Evolutionary conservation across 2,888 invertebrate genomes (phyloP).

Genomic region (Cerastoderma edule): DNA sequence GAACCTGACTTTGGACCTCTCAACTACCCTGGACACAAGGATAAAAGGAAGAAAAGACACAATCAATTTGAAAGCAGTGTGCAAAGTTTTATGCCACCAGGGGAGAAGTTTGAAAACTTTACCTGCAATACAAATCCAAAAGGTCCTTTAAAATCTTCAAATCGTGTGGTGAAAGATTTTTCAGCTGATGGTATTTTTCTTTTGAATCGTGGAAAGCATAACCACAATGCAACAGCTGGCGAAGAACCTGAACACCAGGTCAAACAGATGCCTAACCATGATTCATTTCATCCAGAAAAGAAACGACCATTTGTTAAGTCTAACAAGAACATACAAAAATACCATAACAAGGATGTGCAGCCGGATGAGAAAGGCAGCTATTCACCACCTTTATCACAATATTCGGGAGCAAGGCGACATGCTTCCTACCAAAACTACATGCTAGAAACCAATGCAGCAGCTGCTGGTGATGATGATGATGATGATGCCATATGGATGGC

Average conservation of each 20-base stretch:
- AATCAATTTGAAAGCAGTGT: constrained; percentile 16
- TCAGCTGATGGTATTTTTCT: constrained; percentile 16
- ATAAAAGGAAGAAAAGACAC: not conserved
- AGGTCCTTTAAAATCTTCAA: not conserved
- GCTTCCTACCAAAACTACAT: constrained; percentile 51
- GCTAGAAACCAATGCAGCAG: constrained; percentile 42
- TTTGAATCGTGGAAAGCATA: constrained; percentile 2
- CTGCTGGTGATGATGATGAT: constrained; percentile 18
- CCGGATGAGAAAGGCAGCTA: not conserved
- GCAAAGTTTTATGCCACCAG: constrained; percentile 14
- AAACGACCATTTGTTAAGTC: constrained; percentile 40
- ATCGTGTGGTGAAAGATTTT: constrained; percentile 12
- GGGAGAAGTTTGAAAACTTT: constrained; percentile 11
- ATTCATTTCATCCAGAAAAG: not conserved
- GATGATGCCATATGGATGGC: too few species aligned
- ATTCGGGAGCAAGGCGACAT: constrained; percentile 31
- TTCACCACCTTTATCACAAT: constrained; percentile 3
- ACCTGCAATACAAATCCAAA: not conserved
- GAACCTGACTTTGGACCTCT: constrained; percentile 7
- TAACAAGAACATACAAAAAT: constrained; percentile 43
- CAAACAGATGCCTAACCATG: not conserved
- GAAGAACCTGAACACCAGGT: too few species aligned
- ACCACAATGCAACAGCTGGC: not conserved
- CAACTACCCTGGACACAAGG: not conserved
- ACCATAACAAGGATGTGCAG: constrained; percentile 22